Base-by-base conservation (phyloP, 2,797 vertebrate genomes). In the Argyrosomus regius region DNA sequence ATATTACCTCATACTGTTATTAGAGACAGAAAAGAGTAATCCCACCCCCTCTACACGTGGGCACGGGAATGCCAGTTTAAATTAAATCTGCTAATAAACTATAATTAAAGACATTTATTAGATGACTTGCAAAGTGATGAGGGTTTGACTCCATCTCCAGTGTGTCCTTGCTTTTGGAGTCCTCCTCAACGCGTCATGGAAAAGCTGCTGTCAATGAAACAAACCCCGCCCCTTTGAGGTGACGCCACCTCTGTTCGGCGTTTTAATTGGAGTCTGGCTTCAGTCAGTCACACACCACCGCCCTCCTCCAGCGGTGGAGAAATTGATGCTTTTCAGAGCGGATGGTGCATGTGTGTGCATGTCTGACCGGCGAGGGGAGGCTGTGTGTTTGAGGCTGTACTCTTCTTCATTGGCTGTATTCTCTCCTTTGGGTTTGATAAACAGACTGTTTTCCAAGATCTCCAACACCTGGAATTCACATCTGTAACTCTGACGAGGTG, bases 401-500 rank as follows among this genome's bases (percentile, higher is more conserved):
- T 63, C 12, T 12, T 46, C 14, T 11, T 60, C 45, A 26, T 0
- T 28, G 20, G 10, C 45, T 50, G 4, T 53, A 6, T 24, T 13
- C 16, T 28, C 9, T 53, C 4, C 8, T 43, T 5, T 35, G 4
- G 69, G 20, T 16, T 8, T 60, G 17, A 53, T 4, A 46, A 65
- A 22, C 5, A 4, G 18, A 50, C 43, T 65, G 24, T 24, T 53
- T 39, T 61, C 26, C 39, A 26, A 58, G 5, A 64, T 12, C 45
- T 9, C 46, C 41, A 43, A 17, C 58, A 72, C 18, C 83, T 84
- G 84, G 69, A 81, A 70, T 65, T 72, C 64, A 65, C 72, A 65
- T 73, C 78, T 77, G 53, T 10, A 82, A 66, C 75, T 89, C 72
- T 53, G 72, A 63, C 78, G 77, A 91, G 91, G 93, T 94, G 86